Evolutionary conservation across 2,113 vertebrate genomes (phyloP), one percentile per base, ranked within the genome.

Genomic region (Petromus typicus): DNA sequence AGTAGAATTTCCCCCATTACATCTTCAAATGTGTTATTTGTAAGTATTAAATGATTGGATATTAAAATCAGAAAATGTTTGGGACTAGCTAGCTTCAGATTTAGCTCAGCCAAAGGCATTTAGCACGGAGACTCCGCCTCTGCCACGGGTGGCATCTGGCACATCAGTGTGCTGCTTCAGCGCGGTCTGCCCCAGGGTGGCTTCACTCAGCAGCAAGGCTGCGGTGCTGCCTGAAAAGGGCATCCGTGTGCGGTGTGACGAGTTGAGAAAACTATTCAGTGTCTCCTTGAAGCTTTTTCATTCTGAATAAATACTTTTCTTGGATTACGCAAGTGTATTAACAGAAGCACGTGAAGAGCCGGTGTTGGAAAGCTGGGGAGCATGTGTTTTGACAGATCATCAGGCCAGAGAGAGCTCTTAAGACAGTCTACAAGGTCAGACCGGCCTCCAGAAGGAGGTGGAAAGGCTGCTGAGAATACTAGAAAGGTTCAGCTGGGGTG

Each of bases 321-420:
- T 89, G 27, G 76, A 66, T 89, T 76, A 76, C 43, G 37, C 12
- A 94, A 48, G 89, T 85, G 89, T 40, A 51, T 78, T 67, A 91
- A 3, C 40, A 67, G 64, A 89, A 76, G 7, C 22, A 14, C 43
- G 4, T 86, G 32, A 78, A 87, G 66, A 89, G 22, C 45, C 69
- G 59, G 14, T 66, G 25, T 78, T n/a, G 48, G 12, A 66, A 89
- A 79, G 40, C 66, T 79, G 34, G 93, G 89, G n/a, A 48, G 73
- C 57, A 30, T 27, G 2, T 22, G 37, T 89, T 85, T 85, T 86
- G 43, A n/a, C 67, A 69, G 0, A 0, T 75, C 3, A 40, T 87
- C 45, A 27, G 7, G 37, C 56, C 94, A 92, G 87, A 84, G 83
- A 89, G 92, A 94, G 91, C 64, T 94, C 95, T 96, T 54, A 88